Evolutionary conservation across 2,113 vertebrate genomes (phyloP), one percentile per base, ranked within the genome.

Genomic region (Colossoma macropomum): DNA sequence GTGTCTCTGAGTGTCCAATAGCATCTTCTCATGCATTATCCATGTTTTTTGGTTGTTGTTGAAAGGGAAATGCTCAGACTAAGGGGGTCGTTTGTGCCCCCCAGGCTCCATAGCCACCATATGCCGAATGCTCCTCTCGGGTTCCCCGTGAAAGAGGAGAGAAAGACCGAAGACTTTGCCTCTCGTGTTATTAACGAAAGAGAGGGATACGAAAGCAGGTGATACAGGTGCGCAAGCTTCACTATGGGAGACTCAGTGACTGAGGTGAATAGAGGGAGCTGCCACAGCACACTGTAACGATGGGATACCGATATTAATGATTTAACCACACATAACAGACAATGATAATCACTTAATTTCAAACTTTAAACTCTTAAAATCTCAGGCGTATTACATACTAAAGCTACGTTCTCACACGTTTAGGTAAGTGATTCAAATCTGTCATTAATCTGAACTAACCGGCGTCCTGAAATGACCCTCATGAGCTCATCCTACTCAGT

Each of bases 1-100:
- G 32, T 59, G 85, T 71, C 63, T 54, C 63, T 34, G n/a, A 21
- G 62, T 65, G 65, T 74, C 68, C 48, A 77, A 50, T 56, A 38
- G 27, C 75, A 68, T 84, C 86, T 81, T 84, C 75, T 85, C 80
- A 83, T 83, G 68, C 83, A 80, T 82, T 77, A 81, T 80, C 77
- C 75, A 87, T 81, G 84, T 69, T 78, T 75, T 62, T 56, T 30
- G 45, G 72, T 72, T 73, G 74, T 17, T 59, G 66, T 25, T 80
- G 81, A 85, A 79, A 81, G 81, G 81, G 68, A 68, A 66, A 82
- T 50, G 60, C 70, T 76, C 38, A 21, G 78, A 79, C 66, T 62
- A 81, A 85, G 77, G 81, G 75, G 78, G 78, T 85, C 62, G 63
- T 75, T 62, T 63, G 56, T 25, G 38, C 62, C 77, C 78, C 28